Evolutionary conservation across 2,888 invertebrate genomes (phyloP), one percentile per base, ranked within the genome.

Genomic region (Acronicta leporina): DNA sequence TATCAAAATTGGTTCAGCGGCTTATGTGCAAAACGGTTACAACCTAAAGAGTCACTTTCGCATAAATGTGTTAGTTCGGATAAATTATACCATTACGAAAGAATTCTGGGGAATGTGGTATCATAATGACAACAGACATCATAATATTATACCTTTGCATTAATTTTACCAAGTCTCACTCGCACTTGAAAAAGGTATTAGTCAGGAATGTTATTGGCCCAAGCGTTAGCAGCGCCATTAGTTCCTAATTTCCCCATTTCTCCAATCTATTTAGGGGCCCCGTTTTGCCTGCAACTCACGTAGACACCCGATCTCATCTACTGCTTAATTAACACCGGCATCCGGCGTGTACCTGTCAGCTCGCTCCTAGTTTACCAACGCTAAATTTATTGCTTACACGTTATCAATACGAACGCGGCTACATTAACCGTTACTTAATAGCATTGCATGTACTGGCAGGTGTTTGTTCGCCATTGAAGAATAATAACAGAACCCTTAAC

Each of bases 371-470:
- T 68, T 68, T 67, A 60, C 48, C 25, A 20, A 25, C 40, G 44
- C 14, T 25, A 16, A 60, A 68, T 71, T 63, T 59, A 73, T 71
- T 56, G 47, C 74, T 20, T 67, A 42, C 62, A 67, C 55, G 68
- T 61, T 63, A 74, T 59, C 64, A 63, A 56, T 58, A 56, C 47
- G 63, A 62, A 68, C 63, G 46, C 42, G 15, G 49, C 62, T 25
- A 54, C 43, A 63, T 43, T 68, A 69, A 68, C 75, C 63, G 77
- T 71, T 74, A 61, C 48, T 55, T 58, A 58, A 68, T 68, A 63
- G 48, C 58, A 16, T 60, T 69, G 70, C 60, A 69, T 57, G 50
- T 45, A 67, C 25, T 52, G 54, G 78, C 78, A 75, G 75, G 78
- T 75, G 75, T 72, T 65, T 46, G 68, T 73, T 73, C 49, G 25